These are phyloP conservation scores for Glaucomys volans DNA, from an alignment of 2,113 vertebrate genomes.

Conservation along the genomic window DNA sequence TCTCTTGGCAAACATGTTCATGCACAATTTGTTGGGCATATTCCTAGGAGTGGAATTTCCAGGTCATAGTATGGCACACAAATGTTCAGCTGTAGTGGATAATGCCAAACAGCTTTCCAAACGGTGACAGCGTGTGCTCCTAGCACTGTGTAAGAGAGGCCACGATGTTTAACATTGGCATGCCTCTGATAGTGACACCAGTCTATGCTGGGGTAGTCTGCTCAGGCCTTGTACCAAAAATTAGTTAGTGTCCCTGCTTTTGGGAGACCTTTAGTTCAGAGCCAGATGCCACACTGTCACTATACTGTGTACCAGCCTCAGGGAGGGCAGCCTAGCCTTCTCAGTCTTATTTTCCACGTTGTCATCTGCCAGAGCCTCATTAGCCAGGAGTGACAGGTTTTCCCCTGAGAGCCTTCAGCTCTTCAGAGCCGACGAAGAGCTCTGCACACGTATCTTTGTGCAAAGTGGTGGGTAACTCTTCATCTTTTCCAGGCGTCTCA, in stretches of 20 bases:
- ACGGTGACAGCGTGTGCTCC: not conserved
- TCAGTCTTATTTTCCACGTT: not conserved
- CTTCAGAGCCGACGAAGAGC: not conserved
- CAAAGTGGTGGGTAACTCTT: not conserved
- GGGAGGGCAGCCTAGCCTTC: constrained; percentile 27
- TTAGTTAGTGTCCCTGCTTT: not conserved
- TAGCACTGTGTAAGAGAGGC: not conserved
- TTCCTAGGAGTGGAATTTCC: not conserved
- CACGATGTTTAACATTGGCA: not conserved
- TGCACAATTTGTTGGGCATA: not conserved
- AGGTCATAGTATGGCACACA: not conserved
- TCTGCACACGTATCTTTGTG: not conserved
- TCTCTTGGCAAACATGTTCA: not conserved
- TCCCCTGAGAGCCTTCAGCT: constrained; percentile 50
- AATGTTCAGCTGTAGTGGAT: not conserved
- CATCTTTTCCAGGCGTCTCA: constrained; percentile 44
- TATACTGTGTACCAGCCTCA: not conserved
- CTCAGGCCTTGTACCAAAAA: not conserved
- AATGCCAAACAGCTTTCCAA: not conserved
- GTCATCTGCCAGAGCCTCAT: constrained; percentile 50
- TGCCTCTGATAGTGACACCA: not conserved
- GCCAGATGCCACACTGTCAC: not conserved
- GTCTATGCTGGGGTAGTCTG: not conserved
- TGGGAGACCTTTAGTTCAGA: not conserved
- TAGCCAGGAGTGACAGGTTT: not conserved